These are phyloP conservation scores for Heliconius hewitsoni DNA, from an alignment of 1,140 invertebrate species.

Conservation along the genomic window DNA sequence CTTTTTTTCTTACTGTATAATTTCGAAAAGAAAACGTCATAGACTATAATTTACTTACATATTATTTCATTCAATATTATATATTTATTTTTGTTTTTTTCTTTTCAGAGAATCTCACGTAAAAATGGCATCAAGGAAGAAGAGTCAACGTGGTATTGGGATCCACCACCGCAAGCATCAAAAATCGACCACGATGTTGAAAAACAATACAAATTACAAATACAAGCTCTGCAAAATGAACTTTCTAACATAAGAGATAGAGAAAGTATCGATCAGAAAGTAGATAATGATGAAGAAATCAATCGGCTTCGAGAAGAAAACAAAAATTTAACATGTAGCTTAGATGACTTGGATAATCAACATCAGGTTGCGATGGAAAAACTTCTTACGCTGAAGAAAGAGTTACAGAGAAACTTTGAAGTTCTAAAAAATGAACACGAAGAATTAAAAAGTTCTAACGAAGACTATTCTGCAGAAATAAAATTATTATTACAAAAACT, in stretches of 20 bases:
- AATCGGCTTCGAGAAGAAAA: slow-evolving; percentile 79
- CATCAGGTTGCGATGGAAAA: slow-evolving; percentile 86
- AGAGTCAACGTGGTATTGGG: slow-evolving; percentile 83
- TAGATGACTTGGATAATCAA: slow-evolving; percentile 88
- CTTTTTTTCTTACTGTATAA: neutral
- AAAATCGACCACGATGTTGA: slow-evolving; percentile 55
- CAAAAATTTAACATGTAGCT: slow-evolving; percentile 80
- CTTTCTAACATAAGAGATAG: slow-evolving; percentile 71
- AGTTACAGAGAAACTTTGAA: slow-evolving; percentile 84
- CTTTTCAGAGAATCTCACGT: slow-evolving; percentile 66
- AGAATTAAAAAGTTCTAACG: slow-evolving; percentile 78
- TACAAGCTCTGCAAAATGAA: slow-evolving; percentile 67
- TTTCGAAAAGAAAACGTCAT: neutral
- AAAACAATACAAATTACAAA: slow-evolving; percentile 62
- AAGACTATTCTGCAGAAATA: slow-evolving; percentile 72
- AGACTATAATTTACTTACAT: neutral
- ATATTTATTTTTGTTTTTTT: slow-evolving; percentile 15
- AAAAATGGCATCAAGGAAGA: slow-evolving; percentile 75
- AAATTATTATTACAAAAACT: slow-evolving; percentile 76
- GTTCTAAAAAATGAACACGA: slow-evolving; percentile 82
- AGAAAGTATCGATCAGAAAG: slow-evolving; percentile 44
- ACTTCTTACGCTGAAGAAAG: slow-evolving; percentile 83
- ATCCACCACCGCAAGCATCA: slow-evolving; percentile 64
- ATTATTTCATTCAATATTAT: neutral
- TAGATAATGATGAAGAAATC: slow-evolving; percentile 55